Percentiles rank a stretch among this genome's conserved stretches.
Conservation (phyloP, 2,113 vertebrate genomes). For the Lepus americanus region DNA sequence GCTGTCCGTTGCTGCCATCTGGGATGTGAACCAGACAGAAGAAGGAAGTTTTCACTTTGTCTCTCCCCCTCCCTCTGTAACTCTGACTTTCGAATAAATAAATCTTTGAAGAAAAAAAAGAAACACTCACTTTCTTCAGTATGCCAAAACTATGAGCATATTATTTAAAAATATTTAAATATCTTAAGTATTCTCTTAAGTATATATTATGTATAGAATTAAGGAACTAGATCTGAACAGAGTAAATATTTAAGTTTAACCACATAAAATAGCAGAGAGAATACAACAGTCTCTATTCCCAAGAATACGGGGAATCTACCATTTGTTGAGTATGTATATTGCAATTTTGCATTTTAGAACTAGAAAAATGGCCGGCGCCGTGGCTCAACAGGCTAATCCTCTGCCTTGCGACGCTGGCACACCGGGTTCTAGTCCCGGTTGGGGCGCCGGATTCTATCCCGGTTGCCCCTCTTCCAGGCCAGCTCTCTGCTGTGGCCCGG, state of each 20-base stretch:
- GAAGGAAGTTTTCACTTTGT: too few relatives aligned
- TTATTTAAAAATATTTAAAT: neutral
- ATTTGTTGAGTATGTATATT: neutral
- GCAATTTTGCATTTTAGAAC: neutral
- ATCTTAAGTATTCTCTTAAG: neutral
- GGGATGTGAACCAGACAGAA: too few relatives aligned
- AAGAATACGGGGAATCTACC: neutral
- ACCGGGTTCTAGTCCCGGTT: too few relatives aligned
- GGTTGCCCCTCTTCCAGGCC: too few relatives aligned
- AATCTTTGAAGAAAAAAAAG: too few relatives aligned
- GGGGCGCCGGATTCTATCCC: too few relatives aligned
- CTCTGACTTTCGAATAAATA: too few relatives aligned
- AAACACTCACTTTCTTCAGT: neutral
- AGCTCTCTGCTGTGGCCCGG: too few relatives aligned
- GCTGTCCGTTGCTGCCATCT: too few relatives aligned
- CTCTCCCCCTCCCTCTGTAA: too few relatives aligned
- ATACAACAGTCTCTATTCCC: neutral
- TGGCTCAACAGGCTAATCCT: too few relatives aligned
- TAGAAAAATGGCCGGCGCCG: neutral
- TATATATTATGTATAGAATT: neutral
- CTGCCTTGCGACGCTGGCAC: too few relatives aligned
- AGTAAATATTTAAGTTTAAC: neutral
- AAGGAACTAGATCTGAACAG: constrained; percentile 15
- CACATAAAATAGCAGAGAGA: neutral
- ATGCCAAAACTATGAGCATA: neutral